phyloP scores from a whole-genome alignment of 1,140 invertebrate genomes.

The Pinna nobilis region DNA sequence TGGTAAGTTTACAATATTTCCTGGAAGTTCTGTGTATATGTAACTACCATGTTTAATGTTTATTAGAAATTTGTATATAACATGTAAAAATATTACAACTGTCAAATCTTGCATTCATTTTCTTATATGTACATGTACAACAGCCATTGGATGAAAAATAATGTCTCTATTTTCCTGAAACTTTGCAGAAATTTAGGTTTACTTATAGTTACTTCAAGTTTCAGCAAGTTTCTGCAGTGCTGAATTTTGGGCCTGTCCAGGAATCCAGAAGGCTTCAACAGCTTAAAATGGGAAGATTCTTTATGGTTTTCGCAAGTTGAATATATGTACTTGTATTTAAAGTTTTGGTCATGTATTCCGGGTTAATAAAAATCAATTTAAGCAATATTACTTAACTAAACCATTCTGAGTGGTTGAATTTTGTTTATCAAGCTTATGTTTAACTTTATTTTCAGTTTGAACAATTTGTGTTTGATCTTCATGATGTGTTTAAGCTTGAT shows the following conservation, averaged over 20 bases:
- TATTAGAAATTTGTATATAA: neutral
- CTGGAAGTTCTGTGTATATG: no score
- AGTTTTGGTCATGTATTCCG: neutral
- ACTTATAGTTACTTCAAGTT: neutral
- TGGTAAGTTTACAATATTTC: conserved; percentile 70
- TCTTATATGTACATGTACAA: neutral
- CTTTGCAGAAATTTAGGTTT: neutral
- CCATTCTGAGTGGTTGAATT: neutral
- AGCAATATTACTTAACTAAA: neutral
- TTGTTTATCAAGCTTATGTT: neutral
- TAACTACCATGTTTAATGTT: no score
- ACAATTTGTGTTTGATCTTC: conserved; percentile 89
- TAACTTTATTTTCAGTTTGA: conserved; percentile 56
- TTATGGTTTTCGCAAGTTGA: no score
- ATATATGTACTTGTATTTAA: neutral
- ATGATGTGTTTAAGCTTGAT: conserved; percentile 88
- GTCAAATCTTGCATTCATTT: neutral
- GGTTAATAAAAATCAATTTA: neutral
- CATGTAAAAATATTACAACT: neutral
- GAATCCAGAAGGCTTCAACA: no score
- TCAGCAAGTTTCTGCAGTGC: neutral
- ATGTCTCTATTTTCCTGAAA: neutral
- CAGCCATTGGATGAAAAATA: neutral
- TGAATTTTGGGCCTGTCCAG: no score
- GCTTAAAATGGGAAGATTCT: no score